A percentile compares a stretch with the other conserved stretches of the same genome.
Conservation (phyloP, 1,140 invertebrate genomes). For the Scaptomyza pallida region DNA sequence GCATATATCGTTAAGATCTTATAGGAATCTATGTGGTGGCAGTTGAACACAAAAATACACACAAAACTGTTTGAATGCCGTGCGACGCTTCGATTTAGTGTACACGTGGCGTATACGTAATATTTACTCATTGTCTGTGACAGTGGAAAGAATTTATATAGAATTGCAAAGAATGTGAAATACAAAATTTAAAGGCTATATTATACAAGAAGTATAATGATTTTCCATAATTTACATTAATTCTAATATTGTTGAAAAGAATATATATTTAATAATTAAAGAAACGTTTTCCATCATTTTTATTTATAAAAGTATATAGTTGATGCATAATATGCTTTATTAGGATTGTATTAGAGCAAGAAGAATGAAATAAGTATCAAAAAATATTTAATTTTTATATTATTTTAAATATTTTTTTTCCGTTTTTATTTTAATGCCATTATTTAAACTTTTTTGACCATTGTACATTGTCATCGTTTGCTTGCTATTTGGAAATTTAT, state of each 20-base stretch:
- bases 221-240: too few relatives aligned
- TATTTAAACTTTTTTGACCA: slow-evolving; percentile 14
- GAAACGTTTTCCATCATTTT: too few relatives aligned
- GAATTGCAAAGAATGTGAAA: too few relatives aligned
- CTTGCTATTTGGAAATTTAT: slow-evolving; percentile 71
- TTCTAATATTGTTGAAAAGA: too few relatives aligned
- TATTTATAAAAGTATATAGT: too few relatives aligned
- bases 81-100: slow-evolving; percentile 38
- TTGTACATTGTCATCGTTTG: slow-evolving; percentile 48
- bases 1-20: slow-evolving; percentile 38
- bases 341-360: too few relatives aligned
- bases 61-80: slow-evolving; percentile 42
- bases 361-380: too few relatives aligned
- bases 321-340: too few relatives aligned
- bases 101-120: slow-evolving; percentile 70
- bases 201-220: too few relatives aligned
- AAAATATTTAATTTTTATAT: too few relatives aligned
- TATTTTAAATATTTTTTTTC: not conserved
- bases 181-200: too few relatives aligned
- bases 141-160: slow-evolving; percentile 35
- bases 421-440: not conserved
- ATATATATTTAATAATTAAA: too few relatives aligned
- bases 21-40: slow-evolving; percentile 37
- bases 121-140: slow-evolving; percentile 39
- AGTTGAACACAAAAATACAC: slow-evolving; percentile 15